Base-by-base conservation (phyloP, 2,888 invertebrate species). In the Nemotelus nigrinus region DNA sequence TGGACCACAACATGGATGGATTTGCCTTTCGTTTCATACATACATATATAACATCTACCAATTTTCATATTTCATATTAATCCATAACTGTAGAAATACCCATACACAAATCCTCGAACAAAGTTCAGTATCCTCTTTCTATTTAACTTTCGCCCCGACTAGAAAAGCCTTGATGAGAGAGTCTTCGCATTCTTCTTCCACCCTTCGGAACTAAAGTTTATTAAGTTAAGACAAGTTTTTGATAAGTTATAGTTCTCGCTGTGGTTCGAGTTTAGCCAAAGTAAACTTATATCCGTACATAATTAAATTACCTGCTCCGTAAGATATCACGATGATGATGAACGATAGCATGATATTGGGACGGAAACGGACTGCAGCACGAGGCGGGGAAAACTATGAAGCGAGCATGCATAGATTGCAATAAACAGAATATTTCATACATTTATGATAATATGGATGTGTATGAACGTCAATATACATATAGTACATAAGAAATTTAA, bases 181-280 rank as follows among this genome's bases (percentile, higher is more conserved):
- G 25, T 25, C 25, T 25, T 25, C 25, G 0, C 25, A 25, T 25
- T 25, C 25, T 25, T 25, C 25, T 25, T 25, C 25, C 25, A 25
- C 76, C 44, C 77, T 25, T 60, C 60, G 47, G 74, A 74, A 74
- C 58, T 57, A 2, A 63, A 63, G 70, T 70, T 74, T 74, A 74
- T 74, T 74, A 74, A 74, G 74, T 74, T 74, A 74, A 74, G 74
- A 74, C 63, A 74, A 74, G 74, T 74, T 74, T 74, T 60, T 74
- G 71, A 39, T 50, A 60, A 74, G 74, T 74, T 74, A 48, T 74
- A 60, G 74, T 74, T 74, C 44, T 57, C 25, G 57, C 25, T 25
- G 25, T 10, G 10, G 10, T 25, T 25, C n/a, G 57, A 57, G n/a
- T 57, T 6, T 25, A 25, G 70, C 70, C 55, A 74, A 60, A 74